Evolutionary conservation across 2,888 invertebrate species (phyloP).

Genomic region (Eupithecia dodoneata): DNA sequence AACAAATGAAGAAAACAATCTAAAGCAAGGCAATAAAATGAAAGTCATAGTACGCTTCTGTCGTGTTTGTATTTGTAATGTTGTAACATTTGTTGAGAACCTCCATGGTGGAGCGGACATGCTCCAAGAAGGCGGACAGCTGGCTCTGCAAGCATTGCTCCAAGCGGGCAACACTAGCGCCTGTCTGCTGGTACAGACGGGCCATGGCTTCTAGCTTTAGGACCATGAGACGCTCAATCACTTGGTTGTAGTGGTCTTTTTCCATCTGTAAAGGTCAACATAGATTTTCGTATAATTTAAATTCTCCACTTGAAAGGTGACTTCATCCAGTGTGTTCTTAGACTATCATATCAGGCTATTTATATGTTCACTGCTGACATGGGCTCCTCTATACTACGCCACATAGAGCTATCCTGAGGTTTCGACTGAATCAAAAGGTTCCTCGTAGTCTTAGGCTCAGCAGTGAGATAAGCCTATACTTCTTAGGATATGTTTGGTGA

Average conservation of each 20-base stretch:
- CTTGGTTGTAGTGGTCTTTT: conserved; percentile 60
- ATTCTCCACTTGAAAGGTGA: no score
- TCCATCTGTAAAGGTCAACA: conserved; percentile 55
- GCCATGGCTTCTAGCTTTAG: conserved; percentile 58
- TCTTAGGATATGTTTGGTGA: neutral
- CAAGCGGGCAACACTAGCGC: conserved; percentile 44
- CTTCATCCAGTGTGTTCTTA: no score
- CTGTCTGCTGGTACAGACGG: conserved; percentile 48
- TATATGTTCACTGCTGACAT: no score
- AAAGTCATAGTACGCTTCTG: neutral
- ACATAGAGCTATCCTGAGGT: no score
- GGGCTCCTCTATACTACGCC: no score
- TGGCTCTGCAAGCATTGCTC: conserved; percentile 57
- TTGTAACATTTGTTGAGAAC: conserved; percentile 58
- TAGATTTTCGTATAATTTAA: no score
- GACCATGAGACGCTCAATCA: conserved; percentile 58
- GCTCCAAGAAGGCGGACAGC: conserved; percentile 54
- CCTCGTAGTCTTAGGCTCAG: no score
- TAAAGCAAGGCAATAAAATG: neutral
- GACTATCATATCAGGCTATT: no score
- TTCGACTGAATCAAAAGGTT: no score
- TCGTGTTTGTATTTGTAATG: neutral
- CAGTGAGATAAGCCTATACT: no score
- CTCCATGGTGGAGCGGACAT: conserved; percentile 52
- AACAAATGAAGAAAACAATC: no score